Evolutionary conservation across 2,888 invertebrate species (phyloP).

Genomic region (Lasioglossum vierecki): DNA sequence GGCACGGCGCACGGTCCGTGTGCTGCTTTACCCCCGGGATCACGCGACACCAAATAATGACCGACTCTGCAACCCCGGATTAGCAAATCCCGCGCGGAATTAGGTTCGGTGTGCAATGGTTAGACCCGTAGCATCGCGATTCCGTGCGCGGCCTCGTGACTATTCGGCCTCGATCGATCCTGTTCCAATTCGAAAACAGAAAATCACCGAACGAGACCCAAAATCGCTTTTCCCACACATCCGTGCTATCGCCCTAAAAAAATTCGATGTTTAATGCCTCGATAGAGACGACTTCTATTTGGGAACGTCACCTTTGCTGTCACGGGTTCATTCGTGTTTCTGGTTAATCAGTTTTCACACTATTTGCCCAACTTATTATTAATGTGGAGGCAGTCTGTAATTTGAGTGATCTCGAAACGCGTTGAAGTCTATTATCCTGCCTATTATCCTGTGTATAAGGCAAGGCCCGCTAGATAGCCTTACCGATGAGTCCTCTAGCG

Average conservation of each 20-base stretch:
- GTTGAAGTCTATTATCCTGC: neutral
- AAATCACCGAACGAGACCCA: constrained; percentile 2
- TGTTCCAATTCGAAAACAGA: constrained; percentile 11
- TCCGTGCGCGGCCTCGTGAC: constrained; percentile 52
- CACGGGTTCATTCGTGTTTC: neutral
- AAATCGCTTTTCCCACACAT: neutral
- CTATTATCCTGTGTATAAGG: too few species aligned
- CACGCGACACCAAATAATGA: constrained; percentile 82
- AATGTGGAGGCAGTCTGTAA: too few species aligned
- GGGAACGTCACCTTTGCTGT: neutral
- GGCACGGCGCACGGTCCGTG: constrained; percentile 66
- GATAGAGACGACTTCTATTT: neutral
- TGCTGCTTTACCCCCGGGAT: constrained; percentile 76
- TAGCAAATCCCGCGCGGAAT: constrained; percentile 82
- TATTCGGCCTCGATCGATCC: constrained; percentile 57
- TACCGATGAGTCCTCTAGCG: too few species aligned
- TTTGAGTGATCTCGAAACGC: neutral
- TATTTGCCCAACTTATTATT: too few species aligned
- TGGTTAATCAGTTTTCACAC: neutral
- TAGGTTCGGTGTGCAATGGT: constrained; percentile 75
- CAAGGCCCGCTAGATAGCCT: too few species aligned
- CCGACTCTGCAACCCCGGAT: constrained; percentile 80
- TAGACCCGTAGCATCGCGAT: constrained; percentile 65
- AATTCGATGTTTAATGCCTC: neutral
- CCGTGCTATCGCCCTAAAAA: neutral